Percentiles rank a stretch among this genome's conserved stretches.
These are phyloP conservation scores for Poeciliopsis turrubarensis DNA, from an alignment of 2,113 vertebrate genomes.

Conservation along the genomic window DNA sequence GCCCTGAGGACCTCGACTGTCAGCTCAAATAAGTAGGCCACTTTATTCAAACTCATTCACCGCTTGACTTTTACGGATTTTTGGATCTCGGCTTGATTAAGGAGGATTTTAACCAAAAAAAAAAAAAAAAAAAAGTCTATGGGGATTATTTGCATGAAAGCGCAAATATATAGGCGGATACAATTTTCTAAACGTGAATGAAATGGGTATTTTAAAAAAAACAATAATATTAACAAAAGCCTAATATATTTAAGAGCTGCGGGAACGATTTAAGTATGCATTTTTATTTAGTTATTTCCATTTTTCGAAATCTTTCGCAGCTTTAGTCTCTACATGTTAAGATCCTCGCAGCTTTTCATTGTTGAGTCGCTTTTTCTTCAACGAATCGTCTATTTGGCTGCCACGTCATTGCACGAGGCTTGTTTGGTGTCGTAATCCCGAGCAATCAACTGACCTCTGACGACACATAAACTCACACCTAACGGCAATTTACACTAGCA, in stretches of 20 bases:
- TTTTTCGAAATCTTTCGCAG: neutral
- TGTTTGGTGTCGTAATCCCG: too few relatives aligned
- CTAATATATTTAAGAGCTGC: too few relatives aligned
- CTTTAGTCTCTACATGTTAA: neutral
- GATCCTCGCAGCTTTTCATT: neutral
- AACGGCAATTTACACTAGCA: neutral
- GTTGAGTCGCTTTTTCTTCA: neutral
- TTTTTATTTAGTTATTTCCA: too few relatives aligned
- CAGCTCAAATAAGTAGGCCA: conserved; percentile 6
- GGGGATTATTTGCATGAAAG: neutral
- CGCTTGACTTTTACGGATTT: neutral
- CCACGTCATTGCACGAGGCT: too few relatives aligned
- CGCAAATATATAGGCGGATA: neutral
- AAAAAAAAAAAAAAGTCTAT: too few relatives aligned
- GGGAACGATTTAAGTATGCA: too few relatives aligned
- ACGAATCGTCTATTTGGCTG: neutral
- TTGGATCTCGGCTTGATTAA: neutral
- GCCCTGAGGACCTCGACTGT: conserved; percentile 10
- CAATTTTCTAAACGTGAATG: neutral
- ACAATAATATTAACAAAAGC: too few relatives aligned
- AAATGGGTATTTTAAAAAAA: neutral
- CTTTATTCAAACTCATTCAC: conserved; percentile 14
- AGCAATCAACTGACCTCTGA: too few relatives aligned
- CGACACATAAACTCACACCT: neutral
- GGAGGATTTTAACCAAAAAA: neutral